A percentile compares a stretch with the other conserved stretches of the same genome.
These are phyloP conservation scores for Sphaerophoria taeniata DNA, from an alignment of 2,888 invertebrate species.

Conservation along the genomic window DNA sequence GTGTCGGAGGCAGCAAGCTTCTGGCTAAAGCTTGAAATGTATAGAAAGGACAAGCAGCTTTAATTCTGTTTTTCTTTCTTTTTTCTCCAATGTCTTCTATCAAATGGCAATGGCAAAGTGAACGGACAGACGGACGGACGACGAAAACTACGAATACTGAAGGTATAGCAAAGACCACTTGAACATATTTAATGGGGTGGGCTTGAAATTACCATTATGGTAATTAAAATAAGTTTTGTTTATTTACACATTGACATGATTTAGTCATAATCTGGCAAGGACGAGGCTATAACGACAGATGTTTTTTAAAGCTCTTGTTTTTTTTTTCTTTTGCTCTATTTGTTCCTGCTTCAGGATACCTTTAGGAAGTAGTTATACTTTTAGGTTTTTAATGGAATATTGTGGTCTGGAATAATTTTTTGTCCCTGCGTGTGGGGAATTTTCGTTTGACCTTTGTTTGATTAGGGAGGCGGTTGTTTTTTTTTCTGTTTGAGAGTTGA, in stretches of 20 bases:
- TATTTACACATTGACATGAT: conserved; percentile 70
- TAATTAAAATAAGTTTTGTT: conserved; percentile 69
- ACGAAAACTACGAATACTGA: not conserved
- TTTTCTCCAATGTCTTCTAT: too few relatives aligned
- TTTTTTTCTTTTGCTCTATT: conserved; percentile 18
- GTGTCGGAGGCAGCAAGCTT: not conserved
- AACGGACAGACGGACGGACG: too few relatives aligned
- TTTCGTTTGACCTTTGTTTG: conserved; percentile 36
- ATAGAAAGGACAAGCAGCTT: conserved; percentile 12
- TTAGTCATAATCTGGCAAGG: conserved; percentile 69
- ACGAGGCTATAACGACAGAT: conserved; percentile 59
- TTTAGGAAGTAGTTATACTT: not conserved
- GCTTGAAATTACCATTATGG: conserved; percentile 37
- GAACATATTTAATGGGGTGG: conserved; percentile 40
- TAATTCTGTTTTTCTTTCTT: not conserved
- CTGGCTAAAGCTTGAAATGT: not conserved
- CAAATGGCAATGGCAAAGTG: too few relatives aligned
- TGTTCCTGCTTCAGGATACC: conserved; percentile 1
- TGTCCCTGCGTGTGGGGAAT: conserved; percentile 19
- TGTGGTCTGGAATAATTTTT: conserved; percentile 21
- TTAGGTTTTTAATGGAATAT: conserved; percentile 26
- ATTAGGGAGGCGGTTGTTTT: not conserved
- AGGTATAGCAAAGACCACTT: not conserved
- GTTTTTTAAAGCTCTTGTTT: conserved; percentile 29
- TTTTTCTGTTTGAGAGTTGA: not conserved